phyloP scores from a whole-genome alignment of 2,888 invertebrate species.

The Spodoptera exigua region DNA sequence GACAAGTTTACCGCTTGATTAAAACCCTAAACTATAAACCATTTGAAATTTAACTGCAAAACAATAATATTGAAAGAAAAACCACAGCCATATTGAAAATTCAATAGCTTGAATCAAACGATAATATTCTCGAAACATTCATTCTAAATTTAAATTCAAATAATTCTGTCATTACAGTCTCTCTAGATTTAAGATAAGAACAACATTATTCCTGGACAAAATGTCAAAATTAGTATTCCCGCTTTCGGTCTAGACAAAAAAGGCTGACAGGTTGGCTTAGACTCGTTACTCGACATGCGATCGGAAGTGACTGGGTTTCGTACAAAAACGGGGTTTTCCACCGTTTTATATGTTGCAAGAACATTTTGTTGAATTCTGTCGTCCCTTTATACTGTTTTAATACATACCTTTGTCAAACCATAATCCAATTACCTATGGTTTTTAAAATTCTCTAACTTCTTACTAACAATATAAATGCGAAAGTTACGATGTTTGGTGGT shows the following conservation, averaged over 20 bases:
- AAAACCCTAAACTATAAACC: too few species aligned
- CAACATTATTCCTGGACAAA: conserved; percentile 36
- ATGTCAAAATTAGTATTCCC: conserved; percentile 52
- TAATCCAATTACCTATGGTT: too few species aligned
- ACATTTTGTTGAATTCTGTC: conserved; percentile 3
- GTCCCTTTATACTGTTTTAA: too few species aligned
- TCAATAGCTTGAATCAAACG: neutral
- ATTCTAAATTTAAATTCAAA: neutral
- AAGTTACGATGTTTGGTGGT: too few species aligned
- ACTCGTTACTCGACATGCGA: conserved; percentile 43
- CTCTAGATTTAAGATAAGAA: conserved; percentile 8
- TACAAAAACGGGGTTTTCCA: conserved; percentile 15
- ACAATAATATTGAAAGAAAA: too few species aligned
- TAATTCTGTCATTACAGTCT: conserved; percentile 3
- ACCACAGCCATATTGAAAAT: too few species aligned
- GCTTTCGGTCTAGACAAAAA: conserved; percentile 46
- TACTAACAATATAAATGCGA: too few species aligned
- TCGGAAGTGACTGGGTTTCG: conserved; percentile 20
- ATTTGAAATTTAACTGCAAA: too few species aligned
- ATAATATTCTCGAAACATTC: too few species aligned
- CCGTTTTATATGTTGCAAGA: neutral
- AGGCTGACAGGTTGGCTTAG: conserved; percentile 20
- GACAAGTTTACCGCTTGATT: too few species aligned
- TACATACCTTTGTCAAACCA: too few species aligned
- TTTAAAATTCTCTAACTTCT: too few species aligned